phyloP scores from a whole-genome alignment of 2,797 vertebrate species.

The Propithecus deckenii region DNA sequence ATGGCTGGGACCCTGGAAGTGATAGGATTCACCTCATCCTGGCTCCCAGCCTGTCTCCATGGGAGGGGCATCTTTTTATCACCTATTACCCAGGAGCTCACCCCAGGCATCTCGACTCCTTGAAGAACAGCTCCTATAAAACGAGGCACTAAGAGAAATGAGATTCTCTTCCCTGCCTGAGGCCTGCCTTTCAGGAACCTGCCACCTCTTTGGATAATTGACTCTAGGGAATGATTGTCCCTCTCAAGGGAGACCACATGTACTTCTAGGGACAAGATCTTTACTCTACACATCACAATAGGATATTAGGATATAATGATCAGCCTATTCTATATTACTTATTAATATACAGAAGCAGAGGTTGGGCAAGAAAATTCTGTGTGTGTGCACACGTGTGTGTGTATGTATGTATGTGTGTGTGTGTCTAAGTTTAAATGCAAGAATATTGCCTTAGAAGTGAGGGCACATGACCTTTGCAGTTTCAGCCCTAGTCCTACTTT shows the following conservation, averaged over 20 bases:
- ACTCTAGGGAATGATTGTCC: constrained; percentile 58
- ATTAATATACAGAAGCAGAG: neutral
- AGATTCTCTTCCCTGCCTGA: constrained; percentile 53
- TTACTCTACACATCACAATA: neutral
- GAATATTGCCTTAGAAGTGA: neutral
- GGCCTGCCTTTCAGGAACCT: constrained; percentile 48
- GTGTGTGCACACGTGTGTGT: neutral
- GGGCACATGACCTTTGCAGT: neutral
- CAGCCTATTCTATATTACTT: neutral
- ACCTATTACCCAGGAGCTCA: constrained; percentile 45
- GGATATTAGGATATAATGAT: neutral
- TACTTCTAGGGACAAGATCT: constrained; percentile 42
- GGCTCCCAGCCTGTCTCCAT: neutral
- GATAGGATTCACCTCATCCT: neutral
- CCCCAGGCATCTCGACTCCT: constrained; percentile 45
- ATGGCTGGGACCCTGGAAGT: neutral
- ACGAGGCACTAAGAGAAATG: constrained; percentile 35
- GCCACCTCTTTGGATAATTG: constrained; percentile 65
- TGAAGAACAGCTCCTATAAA: constrained; percentile 51
- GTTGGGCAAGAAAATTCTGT: neutral
- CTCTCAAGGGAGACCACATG: constrained; percentile 31
- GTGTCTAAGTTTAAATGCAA: neutral
- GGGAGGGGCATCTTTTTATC: constrained; percentile 21
- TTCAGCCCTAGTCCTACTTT: neutral
- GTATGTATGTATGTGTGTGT: neutral